A percentile compares a stretch with the other conserved stretches of the same genome.
phyloP scores from a whole-genome alignment of 2,888 invertebrate genomes.

The Sarcophaga subvicina region DNA sequence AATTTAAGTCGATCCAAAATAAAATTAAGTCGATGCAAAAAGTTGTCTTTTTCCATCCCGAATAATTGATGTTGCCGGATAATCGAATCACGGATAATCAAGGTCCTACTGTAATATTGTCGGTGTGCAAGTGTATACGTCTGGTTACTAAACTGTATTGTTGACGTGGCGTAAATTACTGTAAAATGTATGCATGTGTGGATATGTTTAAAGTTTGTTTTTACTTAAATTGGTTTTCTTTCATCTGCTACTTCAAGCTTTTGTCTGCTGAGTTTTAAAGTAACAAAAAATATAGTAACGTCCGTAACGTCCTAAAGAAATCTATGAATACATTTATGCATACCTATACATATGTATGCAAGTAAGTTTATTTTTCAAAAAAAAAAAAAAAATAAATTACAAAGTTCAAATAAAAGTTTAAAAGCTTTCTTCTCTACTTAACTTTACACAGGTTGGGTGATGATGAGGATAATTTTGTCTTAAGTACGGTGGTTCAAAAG shows the following conservation, averaged over 20 bases:
- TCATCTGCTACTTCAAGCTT: too few species aligned
- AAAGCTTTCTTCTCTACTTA: constrained; percentile 38
- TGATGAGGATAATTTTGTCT: constrained; percentile 36
- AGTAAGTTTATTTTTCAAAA: not conserved
- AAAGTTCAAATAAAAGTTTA: constrained; percentile 45
- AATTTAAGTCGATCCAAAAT: too few species aligned
- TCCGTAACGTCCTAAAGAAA: too few species aligned
- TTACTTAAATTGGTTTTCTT: too few species aligned
- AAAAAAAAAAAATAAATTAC: not conserved
- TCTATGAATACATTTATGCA: not conserved
- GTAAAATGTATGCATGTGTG: not conserved
- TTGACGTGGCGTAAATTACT: constrained; percentile 40
- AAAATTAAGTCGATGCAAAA: too few species aligned
- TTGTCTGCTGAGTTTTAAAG: too few species aligned
- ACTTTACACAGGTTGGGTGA: constrained; percentile 10
- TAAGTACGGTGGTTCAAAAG: constrained; percentile 10
- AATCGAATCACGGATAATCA: too few species aligned
- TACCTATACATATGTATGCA: not conserved
- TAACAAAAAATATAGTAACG: too few species aligned
- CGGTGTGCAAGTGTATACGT: constrained; percentile 2
- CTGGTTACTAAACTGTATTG: constrained; percentile 20
- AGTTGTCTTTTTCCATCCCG: too few species aligned
- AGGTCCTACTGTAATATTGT: not conserved
- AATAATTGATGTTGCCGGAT: too few species aligned
- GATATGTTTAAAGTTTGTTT: constrained; percentile 34